A percentile compares a stretch with the other conserved stretches of the same genome.
phyloP scores from a whole-genome alignment of 2,797 vertebrate species.

The Sarcoramphus papa region DNA sequence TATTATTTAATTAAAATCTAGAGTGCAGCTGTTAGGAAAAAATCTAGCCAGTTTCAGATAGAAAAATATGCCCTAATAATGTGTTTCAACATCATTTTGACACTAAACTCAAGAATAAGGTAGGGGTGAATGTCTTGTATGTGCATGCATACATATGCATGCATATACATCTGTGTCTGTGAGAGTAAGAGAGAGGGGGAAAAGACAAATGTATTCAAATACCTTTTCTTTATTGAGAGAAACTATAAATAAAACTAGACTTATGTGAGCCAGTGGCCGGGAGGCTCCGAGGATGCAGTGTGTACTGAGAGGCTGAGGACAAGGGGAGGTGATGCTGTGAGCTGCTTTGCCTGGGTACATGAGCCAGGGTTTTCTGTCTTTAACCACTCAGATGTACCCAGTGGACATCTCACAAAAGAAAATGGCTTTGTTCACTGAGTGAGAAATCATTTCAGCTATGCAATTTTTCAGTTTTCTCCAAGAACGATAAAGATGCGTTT shows the following conservation, averaged over 20 bases:
- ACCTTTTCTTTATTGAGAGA: neutral
- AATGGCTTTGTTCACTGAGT: constrained; percentile 3
- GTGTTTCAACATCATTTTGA: constrained; percentile 8
- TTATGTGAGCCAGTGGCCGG: neutral
- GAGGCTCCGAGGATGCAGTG: neutral
- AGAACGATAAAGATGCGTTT: constrained; percentile 35
- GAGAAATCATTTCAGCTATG: constrained; percentile 24
- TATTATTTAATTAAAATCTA: constrained; percentile 71
- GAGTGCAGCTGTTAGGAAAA: constrained; percentile 46
- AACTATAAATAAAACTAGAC: neutral
- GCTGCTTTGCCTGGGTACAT: neutral
- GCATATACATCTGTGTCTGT: neutral
- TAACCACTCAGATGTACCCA: neutral
- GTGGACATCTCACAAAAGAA: neutral
- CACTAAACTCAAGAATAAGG: neutral
- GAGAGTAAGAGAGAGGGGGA: neutral
- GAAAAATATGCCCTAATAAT: constrained; percentile 48
- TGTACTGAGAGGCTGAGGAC: neutral
- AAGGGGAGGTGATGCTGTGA: neutral
- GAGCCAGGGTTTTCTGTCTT: neutral
- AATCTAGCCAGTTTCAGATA: constrained; percentile 48
- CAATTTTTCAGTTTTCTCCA: constrained; percentile 47
- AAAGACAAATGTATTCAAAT: constrained; percentile 5
- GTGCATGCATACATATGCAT: neutral
- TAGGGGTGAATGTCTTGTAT: neutral